Conservation (phyloP, 2,113 vertebrate genomes). For the Microcebus lehilahytsara region DNA sequence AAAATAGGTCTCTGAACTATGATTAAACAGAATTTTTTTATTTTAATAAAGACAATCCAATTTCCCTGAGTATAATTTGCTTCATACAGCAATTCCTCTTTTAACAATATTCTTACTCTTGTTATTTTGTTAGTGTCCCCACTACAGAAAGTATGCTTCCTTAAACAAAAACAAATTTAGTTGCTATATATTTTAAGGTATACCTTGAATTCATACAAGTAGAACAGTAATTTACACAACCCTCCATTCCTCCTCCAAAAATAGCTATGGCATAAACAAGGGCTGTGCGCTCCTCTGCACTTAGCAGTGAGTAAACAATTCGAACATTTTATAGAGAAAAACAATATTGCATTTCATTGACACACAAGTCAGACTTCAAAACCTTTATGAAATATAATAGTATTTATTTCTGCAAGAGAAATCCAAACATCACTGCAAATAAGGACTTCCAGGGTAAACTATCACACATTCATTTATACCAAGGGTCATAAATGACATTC, state of each 20-base stretch:
- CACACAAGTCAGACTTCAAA: background rate
- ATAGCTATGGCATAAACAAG: background rate
- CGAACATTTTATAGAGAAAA: background rate
- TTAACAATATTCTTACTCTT: background rate
- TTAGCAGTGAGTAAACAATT: background rate
- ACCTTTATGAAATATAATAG: background rate
- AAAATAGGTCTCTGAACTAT: background rate
- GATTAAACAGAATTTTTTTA: background rate
- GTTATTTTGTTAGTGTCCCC: background rate
- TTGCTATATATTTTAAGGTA: background rate
- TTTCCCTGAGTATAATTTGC: background rate
- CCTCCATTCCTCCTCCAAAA: background rate
- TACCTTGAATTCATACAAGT: background rate
- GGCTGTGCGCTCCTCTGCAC: background rate
- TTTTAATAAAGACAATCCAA: background rate
- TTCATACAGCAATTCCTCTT: background rate
- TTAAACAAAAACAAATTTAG: conserved; percentile 8
- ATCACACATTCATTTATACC: background rate
- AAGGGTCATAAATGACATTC: background rate
- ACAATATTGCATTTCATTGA: background rate
- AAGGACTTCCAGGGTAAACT: background rate
- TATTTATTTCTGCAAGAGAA: conserved; percentile 29
- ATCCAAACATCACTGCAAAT: background rate
- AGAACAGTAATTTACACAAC: background rate
- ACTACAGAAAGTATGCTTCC: background rate